phyloP scores from a whole-genome alignment of 2,797 vertebrate genomes.

The Halcyon smyrnensis region DNA sequence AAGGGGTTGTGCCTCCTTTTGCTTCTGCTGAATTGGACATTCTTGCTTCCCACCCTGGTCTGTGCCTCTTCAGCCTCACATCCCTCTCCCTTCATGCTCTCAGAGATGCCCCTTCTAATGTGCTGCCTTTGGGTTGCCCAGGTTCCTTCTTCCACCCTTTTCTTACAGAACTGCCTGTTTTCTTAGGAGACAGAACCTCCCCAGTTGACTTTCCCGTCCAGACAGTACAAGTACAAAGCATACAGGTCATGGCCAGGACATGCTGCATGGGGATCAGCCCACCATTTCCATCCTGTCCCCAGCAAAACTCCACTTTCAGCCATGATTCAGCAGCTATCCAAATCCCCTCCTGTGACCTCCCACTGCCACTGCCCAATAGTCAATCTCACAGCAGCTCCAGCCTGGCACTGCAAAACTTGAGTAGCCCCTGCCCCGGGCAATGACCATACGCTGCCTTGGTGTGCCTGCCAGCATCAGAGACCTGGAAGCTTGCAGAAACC shows the following conservation, averaged over 20 bases:
- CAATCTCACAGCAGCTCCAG: background rate
- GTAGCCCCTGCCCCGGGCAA: background rate
- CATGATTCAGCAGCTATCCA: fast-evolving
- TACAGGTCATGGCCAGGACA: fast-evolving
- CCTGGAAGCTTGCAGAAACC: fast-evolving
- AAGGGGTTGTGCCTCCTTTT: background rate
- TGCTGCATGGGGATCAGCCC: background rate
- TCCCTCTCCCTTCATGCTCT: background rate
- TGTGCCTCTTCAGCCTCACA: background rate
- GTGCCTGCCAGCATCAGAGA: background rate
- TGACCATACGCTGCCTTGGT: background rate
- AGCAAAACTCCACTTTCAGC: background rate
- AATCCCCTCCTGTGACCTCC: background rate
- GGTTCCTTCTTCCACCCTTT: background rate
- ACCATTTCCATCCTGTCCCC: background rate
- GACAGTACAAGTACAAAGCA: background rate
- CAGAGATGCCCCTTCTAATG: background rate
- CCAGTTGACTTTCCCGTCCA: background rate
- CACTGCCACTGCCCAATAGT: background rate
- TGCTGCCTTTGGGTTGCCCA: background rate
- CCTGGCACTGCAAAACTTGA: background rate
- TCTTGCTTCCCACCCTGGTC: background rate
- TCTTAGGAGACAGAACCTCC: background rate
- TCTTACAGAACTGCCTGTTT: background rate
- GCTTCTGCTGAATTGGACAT: background rate